These are phyloP conservation scores for Luehdorfia chinensis DNA, from an alignment of 1,140 invertebrate genomes.

Conservation along the genomic window DNA sequence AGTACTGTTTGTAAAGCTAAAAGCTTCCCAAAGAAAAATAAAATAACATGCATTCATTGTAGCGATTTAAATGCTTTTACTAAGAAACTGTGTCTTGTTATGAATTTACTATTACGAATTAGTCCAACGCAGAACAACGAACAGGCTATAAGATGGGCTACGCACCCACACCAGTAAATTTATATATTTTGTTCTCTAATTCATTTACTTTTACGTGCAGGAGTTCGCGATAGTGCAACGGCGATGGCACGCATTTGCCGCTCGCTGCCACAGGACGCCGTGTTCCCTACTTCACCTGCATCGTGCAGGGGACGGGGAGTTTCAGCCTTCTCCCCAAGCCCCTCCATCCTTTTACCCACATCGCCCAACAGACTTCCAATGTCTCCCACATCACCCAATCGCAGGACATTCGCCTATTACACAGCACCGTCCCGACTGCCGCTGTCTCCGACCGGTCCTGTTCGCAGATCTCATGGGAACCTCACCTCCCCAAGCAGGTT, in stretches of 20 bases:
- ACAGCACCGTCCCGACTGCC: not conserved
- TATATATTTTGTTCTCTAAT: too few relatives aligned
- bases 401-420: conserved; percentile 7
- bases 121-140: too few relatives aligned
- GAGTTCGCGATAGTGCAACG: conserved; percentile 53
- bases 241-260: conserved; percentile 62
- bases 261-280: conserved; percentile 35
- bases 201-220: conserved; percentile 33
- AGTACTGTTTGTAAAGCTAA: too few relatives aligned
- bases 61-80: too few relatives aligned
- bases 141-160: too few relatives aligned
- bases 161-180: too few relatives aligned
- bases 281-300: conserved; percentile 27
- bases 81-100: too few relatives aligned
- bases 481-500: not conserved
- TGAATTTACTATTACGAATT: too few relatives aligned
- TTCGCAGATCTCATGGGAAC: not conserved
- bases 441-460: not conserved
- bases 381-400: conserved; percentile 6
- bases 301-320: conserved; percentile 20
- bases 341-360: not conserved
- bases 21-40: too few relatives aligned
- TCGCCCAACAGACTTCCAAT: not conserved
- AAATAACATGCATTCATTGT: too few relatives aligned
- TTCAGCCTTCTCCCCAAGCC: conserved; percentile 18